These are phyloP conservation scores for Drosophila mimetica DNA, from an alignment of 2,888 invertebrate genomes.

Conservation along the genomic window DNA sequence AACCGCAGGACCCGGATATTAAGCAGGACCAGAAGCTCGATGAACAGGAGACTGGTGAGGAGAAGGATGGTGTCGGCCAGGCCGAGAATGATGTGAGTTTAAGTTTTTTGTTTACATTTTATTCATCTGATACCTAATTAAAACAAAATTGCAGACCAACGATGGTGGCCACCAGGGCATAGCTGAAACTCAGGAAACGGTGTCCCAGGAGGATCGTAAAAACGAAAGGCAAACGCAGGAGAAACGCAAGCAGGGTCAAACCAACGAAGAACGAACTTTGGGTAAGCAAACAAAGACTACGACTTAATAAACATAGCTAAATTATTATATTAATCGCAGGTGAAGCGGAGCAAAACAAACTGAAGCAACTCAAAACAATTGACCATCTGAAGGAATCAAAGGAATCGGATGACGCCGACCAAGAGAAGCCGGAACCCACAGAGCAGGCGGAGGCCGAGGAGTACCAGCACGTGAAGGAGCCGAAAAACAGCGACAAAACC, in stretches of 20 bases:
- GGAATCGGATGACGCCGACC: conserved; percentile 82
- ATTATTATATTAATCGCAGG: too few relatives aligned
- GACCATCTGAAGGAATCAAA: conserved; percentile 84
- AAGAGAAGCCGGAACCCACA: conserved; percentile 84
- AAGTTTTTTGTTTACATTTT: not conserved
- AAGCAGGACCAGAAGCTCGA: conserved; percentile 85
- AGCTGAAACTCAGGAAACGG: conserved; percentile 82
- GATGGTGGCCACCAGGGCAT: conserved; percentile 89
- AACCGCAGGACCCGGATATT: conserved; percentile 82
- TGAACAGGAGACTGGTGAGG: conserved; percentile 86
- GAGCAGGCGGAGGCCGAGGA: conserved; percentile 87
- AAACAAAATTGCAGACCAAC: conserved; percentile 59
- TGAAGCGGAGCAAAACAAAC: conserved; percentile 81
- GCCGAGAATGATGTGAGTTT: conserved; percentile 87
- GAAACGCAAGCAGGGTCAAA: conserved; percentile 90
- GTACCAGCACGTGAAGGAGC: conserved; percentile 93
- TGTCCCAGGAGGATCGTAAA: conserved; percentile 82
- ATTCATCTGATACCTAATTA: not conserved
- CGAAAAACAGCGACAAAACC: conserved; percentile 90
- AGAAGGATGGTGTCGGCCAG: conserved; percentile 89
- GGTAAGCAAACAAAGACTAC: too few relatives aligned
- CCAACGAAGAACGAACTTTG: conserved; percentile 90
- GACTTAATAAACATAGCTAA: too few relatives aligned
- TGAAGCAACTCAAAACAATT: conserved; percentile 85
- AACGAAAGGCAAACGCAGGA: conserved; percentile 85